Conservation (phyloP, 2,113 vertebrate species). For the Hemichromis elongatus region DNA sequence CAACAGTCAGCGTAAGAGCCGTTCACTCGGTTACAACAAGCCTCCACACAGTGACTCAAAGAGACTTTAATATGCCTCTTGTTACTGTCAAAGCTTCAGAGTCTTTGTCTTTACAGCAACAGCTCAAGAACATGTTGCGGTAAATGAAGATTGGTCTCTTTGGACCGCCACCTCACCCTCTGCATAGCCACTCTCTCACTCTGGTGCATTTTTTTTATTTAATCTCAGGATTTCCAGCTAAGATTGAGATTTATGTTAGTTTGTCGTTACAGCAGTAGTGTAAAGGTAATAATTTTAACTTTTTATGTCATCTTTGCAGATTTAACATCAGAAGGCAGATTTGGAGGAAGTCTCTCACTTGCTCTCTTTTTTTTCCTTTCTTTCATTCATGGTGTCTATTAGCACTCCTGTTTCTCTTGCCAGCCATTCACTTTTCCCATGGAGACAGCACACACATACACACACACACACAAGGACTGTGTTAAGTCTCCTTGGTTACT, state of each 20-base stretch:
- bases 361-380: neutral
- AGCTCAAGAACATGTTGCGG: neutral
- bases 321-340: neutral
- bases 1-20: accelerated
- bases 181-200: neutral
- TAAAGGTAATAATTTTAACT: neutral
- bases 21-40: neutral
- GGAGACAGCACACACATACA: slow-evolving; percentile 21
- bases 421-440: slow-evolving; percentile 54
- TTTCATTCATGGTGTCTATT: slow-evolving; percentile 46
- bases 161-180: neutral
- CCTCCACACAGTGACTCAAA: neutral
- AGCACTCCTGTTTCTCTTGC: slow-evolving; percentile 35
- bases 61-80: neutral
- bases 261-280: neutral
- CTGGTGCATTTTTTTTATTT: neutral
- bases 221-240: neutral
- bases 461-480: neutral
- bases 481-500: slow-evolving; percentile 48
- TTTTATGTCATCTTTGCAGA: neutral
- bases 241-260: neutral
- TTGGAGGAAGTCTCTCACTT: neutral
- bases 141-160: neutral
- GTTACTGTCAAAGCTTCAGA: neutral
- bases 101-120: neutral